Conservation (phyloP, 2,888 invertebrate species). For the Lampropteryx suffumata region DNA sequence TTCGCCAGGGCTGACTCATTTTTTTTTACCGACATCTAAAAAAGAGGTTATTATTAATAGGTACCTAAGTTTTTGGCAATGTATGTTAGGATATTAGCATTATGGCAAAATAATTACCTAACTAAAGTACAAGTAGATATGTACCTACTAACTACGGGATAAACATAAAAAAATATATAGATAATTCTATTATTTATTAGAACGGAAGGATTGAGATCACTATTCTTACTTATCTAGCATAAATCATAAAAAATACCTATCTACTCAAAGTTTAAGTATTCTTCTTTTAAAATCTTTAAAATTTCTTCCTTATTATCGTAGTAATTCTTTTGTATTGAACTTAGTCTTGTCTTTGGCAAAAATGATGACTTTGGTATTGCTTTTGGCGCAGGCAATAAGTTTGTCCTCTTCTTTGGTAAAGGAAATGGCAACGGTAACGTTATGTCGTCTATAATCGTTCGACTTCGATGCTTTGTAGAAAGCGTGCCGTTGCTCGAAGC, state of each 20-base stretch:
- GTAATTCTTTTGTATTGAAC: neutral
- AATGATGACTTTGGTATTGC: neutral
- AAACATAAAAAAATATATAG: no score
- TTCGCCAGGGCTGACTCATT: neutral
- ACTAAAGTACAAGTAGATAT: neutral
- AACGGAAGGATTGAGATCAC: neutral
- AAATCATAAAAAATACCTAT: no score
- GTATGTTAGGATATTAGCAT: neutral
- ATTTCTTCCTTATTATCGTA: neutral
- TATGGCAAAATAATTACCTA: neutral
- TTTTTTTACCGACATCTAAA: no score
- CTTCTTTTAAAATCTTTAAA: no score
- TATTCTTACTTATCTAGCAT: no score
- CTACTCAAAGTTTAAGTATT: no score
- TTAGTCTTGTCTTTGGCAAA: neutral
- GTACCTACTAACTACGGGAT: no score
- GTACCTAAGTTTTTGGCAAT: no score
- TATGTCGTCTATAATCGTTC: neutral
- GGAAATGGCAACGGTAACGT: neutral
- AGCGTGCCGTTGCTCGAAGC: no score
- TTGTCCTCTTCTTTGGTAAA: neutral
- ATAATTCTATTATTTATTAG: no score
- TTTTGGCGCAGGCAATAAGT: neutral
- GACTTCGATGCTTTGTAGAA: no score
- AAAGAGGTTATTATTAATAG: no score